Evolutionary conservation across 1,140 invertebrate genomes (phyloP), one percentile per base, ranked within the genome.

Genomic region (Parasteatoda tepidariorum): DNA sequence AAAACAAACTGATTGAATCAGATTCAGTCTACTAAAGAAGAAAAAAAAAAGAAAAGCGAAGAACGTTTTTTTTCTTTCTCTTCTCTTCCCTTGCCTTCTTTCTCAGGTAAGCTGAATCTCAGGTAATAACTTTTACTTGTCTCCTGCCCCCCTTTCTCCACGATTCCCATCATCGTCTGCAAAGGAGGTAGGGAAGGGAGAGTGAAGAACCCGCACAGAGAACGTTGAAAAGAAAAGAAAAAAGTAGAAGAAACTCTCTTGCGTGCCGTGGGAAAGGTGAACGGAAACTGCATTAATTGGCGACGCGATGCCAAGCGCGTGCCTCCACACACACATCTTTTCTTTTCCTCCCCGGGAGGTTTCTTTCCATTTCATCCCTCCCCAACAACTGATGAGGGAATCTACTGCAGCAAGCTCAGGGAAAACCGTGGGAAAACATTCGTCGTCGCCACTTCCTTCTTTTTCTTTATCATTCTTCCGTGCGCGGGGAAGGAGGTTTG

Each of bases 231-330:
- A 18, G 34, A 30, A 28, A 31, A 31, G 28, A 13, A 18, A 48
- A 48, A 13, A 18, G 38, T 9, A 18, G 38, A 18, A 48, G 18
- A 48, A 48, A 9, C 9, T 18, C 9, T 48, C 38, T 48, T 48
- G 28, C 33, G 26, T 68, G 64, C 76, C 76, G 76, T 79, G 76
- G 76, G 76, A 79, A 79, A 79, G 66, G 64, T 79, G 54, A 79
- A 38, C 76, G 76, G 76, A 79, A 64, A 64, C 54, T 68, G 41
- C 76, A 68, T 79, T 79, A 79, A 79, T 79, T 79, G 76, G 48
- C 26, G 76, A 79, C 76, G 76, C 76, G 28, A n/a, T 30, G 76
- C 76, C 76, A 79, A 33, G 66, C 76, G 76, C 76, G 76, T 79
- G 76, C 76, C 76, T 68, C 30, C 9, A 59, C 73, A 75, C 41